Percentiles rank a stretch among this genome's conserved stretches.
phyloP scores from a whole-genome alignment of 2,888 invertebrate genomes.

The Pseudanteris insignis region DNA sequence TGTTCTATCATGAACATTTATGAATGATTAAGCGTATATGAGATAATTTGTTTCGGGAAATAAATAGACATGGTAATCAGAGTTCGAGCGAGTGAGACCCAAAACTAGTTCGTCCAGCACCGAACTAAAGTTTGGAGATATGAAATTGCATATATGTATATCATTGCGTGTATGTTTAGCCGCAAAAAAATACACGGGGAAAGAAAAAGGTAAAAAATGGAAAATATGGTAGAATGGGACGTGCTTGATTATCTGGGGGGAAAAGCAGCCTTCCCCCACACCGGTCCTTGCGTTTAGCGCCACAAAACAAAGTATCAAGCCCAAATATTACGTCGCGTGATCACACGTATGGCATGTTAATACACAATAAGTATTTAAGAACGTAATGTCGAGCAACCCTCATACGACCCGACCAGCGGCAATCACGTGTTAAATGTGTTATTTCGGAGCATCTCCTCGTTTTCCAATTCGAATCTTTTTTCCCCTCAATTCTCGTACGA shows the following conservation, averaged over 20 bases:
- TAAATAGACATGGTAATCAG: too few species aligned
- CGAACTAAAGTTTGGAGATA: background rate
- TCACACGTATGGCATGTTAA: constrained; percentile 61
- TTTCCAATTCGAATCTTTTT: too few species aligned
- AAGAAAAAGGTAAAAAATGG: constrained; percentile 29
- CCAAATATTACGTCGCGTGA: constrained; percentile 59
- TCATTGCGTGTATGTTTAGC: constrained; percentile 33
- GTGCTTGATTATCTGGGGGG: constrained; percentile 54
- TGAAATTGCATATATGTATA: constrained; percentile 20
- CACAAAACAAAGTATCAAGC: constrained; percentile 55
- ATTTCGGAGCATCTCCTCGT: constrained; percentile 6
- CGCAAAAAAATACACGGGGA: constrained; percentile 29
- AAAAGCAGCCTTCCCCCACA: constrained; percentile 61
- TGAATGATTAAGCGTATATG: too few species aligned
- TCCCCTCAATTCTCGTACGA: too few species aligned
- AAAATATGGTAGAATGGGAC: constrained; percentile 43
- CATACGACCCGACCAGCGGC: constrained; percentile 18
- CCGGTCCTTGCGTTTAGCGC: constrained; percentile 49
- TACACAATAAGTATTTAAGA: constrained; percentile 62
- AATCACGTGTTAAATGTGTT: constrained; percentile 36
- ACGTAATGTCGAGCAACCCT: constrained; percentile 39
- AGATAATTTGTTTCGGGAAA: too few species aligned
- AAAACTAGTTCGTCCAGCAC: constrained; percentile 12
- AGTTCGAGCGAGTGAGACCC: too few species aligned
- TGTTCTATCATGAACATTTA: too few species aligned